phyloP scores from a whole-genome alignment of 1,140 invertebrate genomes.

The Eriocheir sinensis region DNA sequence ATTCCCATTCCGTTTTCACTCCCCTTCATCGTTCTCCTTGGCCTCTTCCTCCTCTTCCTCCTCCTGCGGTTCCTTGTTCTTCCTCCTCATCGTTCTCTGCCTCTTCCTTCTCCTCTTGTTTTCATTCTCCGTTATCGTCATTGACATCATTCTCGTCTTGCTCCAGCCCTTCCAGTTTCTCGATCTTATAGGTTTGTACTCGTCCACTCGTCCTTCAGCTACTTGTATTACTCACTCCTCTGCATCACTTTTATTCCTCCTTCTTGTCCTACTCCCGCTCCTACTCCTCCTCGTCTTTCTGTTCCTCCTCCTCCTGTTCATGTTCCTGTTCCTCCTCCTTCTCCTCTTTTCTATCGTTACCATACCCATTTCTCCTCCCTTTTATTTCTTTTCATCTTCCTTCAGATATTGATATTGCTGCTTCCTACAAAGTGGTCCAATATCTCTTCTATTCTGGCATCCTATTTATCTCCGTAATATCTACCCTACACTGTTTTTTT shows the following conservation, averaged over 20 bases:
- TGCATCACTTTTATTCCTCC: neutral
- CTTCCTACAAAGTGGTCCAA: too few relatives aligned
- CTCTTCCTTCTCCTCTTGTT: neutral
- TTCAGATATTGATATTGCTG: neutral
- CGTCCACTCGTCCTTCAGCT: too few relatives aligned
- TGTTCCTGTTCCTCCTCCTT: neutral
- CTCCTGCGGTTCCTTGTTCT: neutral
- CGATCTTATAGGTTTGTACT: too few relatives aligned
- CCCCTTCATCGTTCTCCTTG: neutral
- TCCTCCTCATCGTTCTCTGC: neutral
- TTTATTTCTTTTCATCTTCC: too few relatives aligned
- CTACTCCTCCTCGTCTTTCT: neutral
- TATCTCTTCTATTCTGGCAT: too few relatives aligned
- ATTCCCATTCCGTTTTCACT: too few relatives aligned
- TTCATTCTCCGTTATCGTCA: too few relatives aligned
- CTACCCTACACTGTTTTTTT: too few relatives aligned
- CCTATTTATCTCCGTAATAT: too few relatives aligned
- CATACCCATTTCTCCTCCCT: neutral
- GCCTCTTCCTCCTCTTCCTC: neutral
- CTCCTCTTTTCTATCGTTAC: neutral
- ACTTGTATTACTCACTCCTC: too few relatives aligned
- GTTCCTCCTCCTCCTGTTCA: neutral
- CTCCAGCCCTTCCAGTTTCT: too few relatives aligned
- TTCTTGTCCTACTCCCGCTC: neutral
- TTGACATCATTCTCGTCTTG: too few relatives aligned